Conservation (phyloP, 2,113 vertebrate species). For the Acinonyx jubatus region DNA sequence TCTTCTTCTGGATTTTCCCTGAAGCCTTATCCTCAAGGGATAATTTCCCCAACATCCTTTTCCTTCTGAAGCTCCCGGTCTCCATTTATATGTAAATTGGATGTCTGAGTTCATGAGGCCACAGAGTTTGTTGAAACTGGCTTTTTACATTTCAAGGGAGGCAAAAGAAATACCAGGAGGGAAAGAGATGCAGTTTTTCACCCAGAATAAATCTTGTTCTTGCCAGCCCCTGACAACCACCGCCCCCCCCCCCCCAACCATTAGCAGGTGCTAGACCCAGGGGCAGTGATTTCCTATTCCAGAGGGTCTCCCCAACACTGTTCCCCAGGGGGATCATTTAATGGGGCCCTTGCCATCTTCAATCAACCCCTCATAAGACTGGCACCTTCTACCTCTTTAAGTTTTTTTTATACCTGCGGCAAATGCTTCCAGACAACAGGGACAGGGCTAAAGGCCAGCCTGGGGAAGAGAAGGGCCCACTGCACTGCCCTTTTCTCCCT, state of each 20-base stretch:
- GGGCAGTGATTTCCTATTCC: neutral
- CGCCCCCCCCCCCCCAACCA: neutral
- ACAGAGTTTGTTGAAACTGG: slow-evolving; percentile 69
- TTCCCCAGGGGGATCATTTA: neutral
- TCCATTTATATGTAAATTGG: slow-evolving; percentile 77
- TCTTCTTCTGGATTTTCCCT: slow-evolving; percentile 57
- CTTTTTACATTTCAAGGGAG: slow-evolving; percentile 72
- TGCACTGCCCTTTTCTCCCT: neutral
- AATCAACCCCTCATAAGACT: neutral
- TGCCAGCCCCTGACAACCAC: neutral
- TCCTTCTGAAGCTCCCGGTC: slow-evolving; percentile 72
- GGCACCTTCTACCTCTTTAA: neutral
- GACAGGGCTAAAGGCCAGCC: fast-evolving
- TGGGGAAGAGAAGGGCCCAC: neutral
- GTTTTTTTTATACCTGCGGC: neutral
- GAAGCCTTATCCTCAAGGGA: slow-evolving; percentile 65
- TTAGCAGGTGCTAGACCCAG: neutral
- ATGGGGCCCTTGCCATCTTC: neutral
- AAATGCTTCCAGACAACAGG: neutral
- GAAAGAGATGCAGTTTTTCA: slow-evolving; percentile 57
- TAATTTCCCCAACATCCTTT: slow-evolving; percentile 69
- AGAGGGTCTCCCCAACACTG: neutral
- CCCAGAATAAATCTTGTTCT: slow-evolving; percentile 24
- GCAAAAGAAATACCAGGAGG: slow-evolving; percentile 71
- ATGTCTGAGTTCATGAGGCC: slow-evolving; percentile 48